Evolutionary conservation across 2,797 vertebrate species (phyloP).

Genomic region (Notamacropus eugenii): DNA sequence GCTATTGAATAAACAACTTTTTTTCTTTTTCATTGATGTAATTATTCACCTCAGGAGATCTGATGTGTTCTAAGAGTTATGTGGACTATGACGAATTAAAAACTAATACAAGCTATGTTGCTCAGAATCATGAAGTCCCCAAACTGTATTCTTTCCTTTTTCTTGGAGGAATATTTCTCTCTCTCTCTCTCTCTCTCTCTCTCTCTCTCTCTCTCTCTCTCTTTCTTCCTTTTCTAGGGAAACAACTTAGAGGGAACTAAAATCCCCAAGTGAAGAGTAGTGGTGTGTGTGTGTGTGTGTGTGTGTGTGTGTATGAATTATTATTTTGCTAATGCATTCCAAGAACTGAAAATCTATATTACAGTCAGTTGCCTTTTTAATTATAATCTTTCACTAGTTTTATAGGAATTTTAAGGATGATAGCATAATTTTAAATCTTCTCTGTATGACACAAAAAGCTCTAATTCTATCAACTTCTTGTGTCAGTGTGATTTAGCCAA

Average conservation of each 20-base stretch:
- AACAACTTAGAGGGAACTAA: conserved; percentile 37
- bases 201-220: no score
- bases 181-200: not conserved
- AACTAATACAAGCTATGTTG: conserved; percentile 6
- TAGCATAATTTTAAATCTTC: conserved; percentile 55
- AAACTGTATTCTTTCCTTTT: conserved; percentile 12
- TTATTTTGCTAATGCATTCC: conserved; percentile 41
- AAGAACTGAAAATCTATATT: conserved; percentile 46
- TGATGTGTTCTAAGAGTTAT: conserved; percentile 22
- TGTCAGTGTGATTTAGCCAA: conserved; percentile 34
- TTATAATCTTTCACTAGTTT: conserved; percentile 35
- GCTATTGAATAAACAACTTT: not conserved
- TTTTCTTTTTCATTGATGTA: conserved; percentile 1
- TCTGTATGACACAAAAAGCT: not conserved
- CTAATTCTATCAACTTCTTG: not conserved
- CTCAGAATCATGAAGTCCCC: conserved; percentile 21
- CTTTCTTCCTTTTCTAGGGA: not conserved
- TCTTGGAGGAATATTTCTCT: conserved; percentile 9
- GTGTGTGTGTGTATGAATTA: conserved; percentile 51
- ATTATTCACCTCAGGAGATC: conserved; percentile 26
- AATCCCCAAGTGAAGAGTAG: conserved; percentile 32
- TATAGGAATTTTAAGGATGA: conserved; percentile 38
- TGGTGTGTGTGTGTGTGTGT: conserved; percentile 18
- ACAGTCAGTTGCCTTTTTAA: conserved; percentile 29
- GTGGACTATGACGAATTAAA: conserved; percentile 38